Base-by-base conservation (phyloP, 2,888 invertebrate genomes). In the Lepetodrilus schrolli region DNA sequence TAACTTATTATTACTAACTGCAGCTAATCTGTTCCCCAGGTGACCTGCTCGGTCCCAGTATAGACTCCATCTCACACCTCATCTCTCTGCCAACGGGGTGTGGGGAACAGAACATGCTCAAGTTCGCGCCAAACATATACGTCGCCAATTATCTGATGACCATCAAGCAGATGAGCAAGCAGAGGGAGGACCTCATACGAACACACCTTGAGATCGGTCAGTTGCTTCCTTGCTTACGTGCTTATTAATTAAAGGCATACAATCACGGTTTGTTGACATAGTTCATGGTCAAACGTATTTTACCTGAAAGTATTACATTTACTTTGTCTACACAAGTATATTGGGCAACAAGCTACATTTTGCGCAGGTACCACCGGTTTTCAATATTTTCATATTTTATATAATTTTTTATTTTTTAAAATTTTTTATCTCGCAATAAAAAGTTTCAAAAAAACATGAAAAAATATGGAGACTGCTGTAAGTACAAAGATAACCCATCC, bases 41-140 rank as follows among this genome's bases (percentile, higher is more conserved):
- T 71, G 96, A 96, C 89, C 92, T 96, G 36, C 91, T 96, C 82
- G 96, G 95, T 5, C 94, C 95, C 4, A 93, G 94, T 5, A 93
- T 96, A 74, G 92, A 94, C 34, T 94, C 95, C 88, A 90, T 96
- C 50, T 94, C 94, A 30, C 92, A 93, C 81, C 91, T 96, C 70
- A 93, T 96, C n/a, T 85, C 93, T 78, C 92, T 95, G 90, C 96
- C 97, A 0, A 95, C 94, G 47, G 96, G 96, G 0, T 97, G 97
- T 89, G 96, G 98, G 0, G 95, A 96, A 89, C 96, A 97, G 89
- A 98, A 97, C 77, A 94, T 97, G 93, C 92, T 96, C 51, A 95
- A 95, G 78, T 94, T 98, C 87, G 95, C 97, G 58, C 95, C 96
- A 0, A 96, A 96, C 82, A 94, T 97, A 82, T 94, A 97, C 71